phyloP scores from a whole-genome alignment of 2,888 invertebrate genomes.

The Entomobrya proxima region DNA sequence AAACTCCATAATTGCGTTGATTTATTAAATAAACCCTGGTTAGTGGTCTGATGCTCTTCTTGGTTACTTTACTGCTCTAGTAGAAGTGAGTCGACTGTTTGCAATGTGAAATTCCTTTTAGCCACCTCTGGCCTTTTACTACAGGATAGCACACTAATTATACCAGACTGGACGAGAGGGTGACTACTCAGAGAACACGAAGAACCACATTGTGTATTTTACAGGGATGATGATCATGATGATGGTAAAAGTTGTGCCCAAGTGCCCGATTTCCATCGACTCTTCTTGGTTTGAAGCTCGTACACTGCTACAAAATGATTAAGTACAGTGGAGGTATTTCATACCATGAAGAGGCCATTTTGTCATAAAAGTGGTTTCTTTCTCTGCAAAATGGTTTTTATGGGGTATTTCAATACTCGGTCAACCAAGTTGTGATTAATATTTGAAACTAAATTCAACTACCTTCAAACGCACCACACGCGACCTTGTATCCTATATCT shows the following conservation, averaged over 20 bases:
- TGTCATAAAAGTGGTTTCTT: neutral
- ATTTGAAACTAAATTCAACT: too few species aligned
- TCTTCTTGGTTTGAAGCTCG: neutral
- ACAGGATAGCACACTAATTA: too few species aligned
- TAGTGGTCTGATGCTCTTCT: neutral
- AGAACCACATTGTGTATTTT: neutral
- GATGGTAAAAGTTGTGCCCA: neutral
- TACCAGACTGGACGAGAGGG: too few species aligned
- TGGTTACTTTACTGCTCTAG: neutral
- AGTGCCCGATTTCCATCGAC: neutral
- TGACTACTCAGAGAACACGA: too few species aligned
- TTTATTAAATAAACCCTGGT: slow-evolving; percentile 1
- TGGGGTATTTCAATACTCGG: too few species aligned
- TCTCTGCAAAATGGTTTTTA: too few species aligned
- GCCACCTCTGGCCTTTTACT: too few species aligned
- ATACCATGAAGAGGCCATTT: neutral
- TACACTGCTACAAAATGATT: neutral
- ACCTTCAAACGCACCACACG: too few species aligned
- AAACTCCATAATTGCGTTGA: slow-evolving; percentile 15
- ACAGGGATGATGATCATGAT: neutral
- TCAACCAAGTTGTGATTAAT: too few species aligned
- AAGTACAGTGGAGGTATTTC: neutral
- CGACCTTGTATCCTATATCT: too few species aligned
- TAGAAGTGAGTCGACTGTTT: neutral
- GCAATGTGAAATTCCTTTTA: too few species aligned